Evolutionary conservation across 2,797 vertebrate species (phyloP).

Genomic region (Apodemus agrarius): DNA sequence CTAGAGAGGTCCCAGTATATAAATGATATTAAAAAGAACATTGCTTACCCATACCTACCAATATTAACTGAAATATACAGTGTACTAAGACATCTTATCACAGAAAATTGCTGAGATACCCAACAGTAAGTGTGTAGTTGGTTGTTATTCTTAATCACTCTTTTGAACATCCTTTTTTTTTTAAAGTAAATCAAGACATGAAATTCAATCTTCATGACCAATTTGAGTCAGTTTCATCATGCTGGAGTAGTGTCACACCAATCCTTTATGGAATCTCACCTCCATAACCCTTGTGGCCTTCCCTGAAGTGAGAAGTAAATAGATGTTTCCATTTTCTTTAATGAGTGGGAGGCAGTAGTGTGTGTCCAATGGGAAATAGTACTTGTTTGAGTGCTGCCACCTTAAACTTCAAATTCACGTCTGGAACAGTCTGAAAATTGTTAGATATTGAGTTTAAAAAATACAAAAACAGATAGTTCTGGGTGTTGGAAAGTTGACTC

Average conservation of each 20-base stretch:
- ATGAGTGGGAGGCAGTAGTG: not conserved
- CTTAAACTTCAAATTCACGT: not conserved
- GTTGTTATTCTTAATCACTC: constrained; percentile 71
- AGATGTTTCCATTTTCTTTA: not conserved
- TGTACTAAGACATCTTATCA: not conserved
- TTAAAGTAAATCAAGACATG: constrained; percentile 50
- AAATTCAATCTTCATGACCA: not conserved
- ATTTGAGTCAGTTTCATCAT: not conserved
- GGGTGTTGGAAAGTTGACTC: too few relatives aligned
- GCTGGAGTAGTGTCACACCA: not conserved
- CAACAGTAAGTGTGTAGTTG: constrained; percentile 75
- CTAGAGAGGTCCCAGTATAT: too few relatives aligned
- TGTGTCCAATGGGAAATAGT: not conserved
- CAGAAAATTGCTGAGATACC: constrained; percentile 20
- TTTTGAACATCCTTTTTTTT: constrained; percentile 41
- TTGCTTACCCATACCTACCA: too few relatives aligned
- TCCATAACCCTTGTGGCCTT: not conserved
- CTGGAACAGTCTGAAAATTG: not conserved
- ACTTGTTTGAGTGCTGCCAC: not conserved
- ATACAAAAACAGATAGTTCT: too few relatives aligned
- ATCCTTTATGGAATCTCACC: not conserved
- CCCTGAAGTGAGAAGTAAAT: not conserved
- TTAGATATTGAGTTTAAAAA: not conserved
- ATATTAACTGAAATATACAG: too few relatives aligned
- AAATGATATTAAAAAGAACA: too few relatives aligned